A percentile compares a stretch with the other conserved stretches of the same genome.
Evolutionary conservation across 2,888 invertebrate genomes (phyloP).

Genomic region (Eupithecia inturbata): DNA sequence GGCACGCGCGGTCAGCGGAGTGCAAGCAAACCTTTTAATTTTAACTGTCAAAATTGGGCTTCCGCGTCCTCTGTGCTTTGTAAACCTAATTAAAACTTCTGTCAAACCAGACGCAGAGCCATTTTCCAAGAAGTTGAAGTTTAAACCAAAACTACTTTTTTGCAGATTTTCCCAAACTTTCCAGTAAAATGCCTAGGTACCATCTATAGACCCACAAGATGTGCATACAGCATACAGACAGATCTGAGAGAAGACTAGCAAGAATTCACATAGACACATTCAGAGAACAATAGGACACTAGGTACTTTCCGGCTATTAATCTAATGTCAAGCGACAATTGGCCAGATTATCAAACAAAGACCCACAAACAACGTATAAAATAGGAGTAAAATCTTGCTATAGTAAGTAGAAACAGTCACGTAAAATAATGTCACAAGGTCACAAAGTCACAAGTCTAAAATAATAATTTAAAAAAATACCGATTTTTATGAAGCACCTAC

Average conservation of each 20-base stretch:
- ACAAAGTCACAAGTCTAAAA: no score
- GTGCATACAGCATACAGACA: constrained; percentile 38
- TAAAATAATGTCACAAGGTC: no score
- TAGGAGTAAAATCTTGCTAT: no score
- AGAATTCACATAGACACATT: constrained; percentile 49
- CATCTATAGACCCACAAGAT: constrained; percentile 8
- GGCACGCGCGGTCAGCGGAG: neutral
- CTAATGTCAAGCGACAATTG: constrained; percentile 38
- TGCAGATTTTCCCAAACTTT: neutral
- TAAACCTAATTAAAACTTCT: neutral
- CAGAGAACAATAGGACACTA: constrained; percentile 51
- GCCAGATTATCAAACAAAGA: neutral
- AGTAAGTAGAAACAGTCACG: no score
- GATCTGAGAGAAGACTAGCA: constrained; percentile 39
- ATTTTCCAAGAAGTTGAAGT: neutral
- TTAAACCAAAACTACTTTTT: neutral
- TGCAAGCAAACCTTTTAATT: neutral
- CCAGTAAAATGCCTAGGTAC: neutral
- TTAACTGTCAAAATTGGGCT: neutral
- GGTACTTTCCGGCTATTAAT: constrained; percentile 41
- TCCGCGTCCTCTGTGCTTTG: neutral
- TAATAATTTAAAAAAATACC: no score
- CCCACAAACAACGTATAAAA: no score
- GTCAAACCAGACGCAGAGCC: neutral
- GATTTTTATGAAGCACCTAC: no score